These are phyloP conservation scores for Candidula unifasciata DNA, from an alignment of 2,888 invertebrate species.

Conservation along the genomic window DNA sequence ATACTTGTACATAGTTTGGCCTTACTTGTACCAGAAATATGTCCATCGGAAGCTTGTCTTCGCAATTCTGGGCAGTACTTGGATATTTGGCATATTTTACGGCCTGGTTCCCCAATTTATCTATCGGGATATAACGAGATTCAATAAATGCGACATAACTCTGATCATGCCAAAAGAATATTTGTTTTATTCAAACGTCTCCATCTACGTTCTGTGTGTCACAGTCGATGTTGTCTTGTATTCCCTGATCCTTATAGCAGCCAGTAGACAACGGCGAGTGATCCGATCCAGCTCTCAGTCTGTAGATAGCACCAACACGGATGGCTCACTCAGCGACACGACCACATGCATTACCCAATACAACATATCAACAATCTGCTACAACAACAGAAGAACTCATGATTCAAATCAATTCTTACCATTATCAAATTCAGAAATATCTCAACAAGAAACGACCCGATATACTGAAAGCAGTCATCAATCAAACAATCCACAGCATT, in stretches of 20 bases:
- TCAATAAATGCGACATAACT: slow-evolving; percentile 25
- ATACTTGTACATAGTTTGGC: slow-evolving; percentile 34
- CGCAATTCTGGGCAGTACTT: background rate
- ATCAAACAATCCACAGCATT: background rate
- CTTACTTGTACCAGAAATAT: slow-evolving; percentile 13
- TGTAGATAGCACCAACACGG: background rate
- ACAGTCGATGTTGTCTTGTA: background rate
- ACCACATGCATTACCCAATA: background rate
- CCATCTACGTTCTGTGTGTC: background rate
- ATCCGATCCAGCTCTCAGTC: background rate
- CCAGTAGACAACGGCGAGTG: slow-evolving; percentile 7
- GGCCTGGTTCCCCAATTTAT: slow-evolving; percentile 19
- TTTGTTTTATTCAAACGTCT: slow-evolving; percentile 19
- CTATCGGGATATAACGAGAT: background rate
- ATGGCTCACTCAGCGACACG: background rate
- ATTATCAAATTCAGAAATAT: background rate
- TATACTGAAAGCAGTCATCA: background rate
- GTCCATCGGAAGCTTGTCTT: background rate
- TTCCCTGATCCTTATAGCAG: slow-evolving; percentile 19
- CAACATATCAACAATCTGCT: background rate
- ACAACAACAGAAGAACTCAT: background rate
- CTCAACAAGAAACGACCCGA: background rate
- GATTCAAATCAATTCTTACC: background rate
- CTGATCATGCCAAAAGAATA: slow-evolving; percentile 15
- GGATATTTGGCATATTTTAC: slow-evolving; percentile 13